Percentiles rank a stretch among this genome's conserved stretches.
Conservation (phyloP, 2,113 vertebrate genomes). For the Condylura cristata region DNA sequence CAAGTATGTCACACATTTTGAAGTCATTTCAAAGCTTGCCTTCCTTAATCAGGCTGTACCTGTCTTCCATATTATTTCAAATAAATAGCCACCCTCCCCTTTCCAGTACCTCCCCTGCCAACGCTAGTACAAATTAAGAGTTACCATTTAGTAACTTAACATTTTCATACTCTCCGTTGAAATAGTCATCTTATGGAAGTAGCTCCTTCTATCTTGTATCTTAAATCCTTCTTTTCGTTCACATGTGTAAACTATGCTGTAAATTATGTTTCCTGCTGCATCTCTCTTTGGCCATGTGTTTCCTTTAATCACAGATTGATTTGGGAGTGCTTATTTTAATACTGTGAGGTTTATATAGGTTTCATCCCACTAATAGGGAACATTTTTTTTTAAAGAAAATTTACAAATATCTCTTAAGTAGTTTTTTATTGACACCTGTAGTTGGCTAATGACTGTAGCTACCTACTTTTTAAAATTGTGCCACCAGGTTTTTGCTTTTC, state of each 20-base stretch:
- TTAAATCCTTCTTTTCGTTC: neutral
- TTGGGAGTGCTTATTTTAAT: neutral
- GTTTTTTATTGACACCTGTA: neutral
- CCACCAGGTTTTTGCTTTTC: neutral
- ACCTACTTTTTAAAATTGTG: neutral
- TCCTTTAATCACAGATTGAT: conserved; percentile 14
- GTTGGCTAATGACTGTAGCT: neutral
- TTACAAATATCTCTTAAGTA: neutral
- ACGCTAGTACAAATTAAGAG: conserved; percentile 1
- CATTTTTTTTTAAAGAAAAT: neutral
- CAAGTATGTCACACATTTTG: conserved; percentile 8
- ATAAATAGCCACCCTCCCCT: neutral
- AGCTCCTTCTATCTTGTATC: neutral
- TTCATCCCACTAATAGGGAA: neutral
- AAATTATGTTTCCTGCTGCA: neutral
- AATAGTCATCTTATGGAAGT: conserved; percentile 13
- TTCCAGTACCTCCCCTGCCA: neutral
- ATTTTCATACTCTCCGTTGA: conserved; percentile 11
- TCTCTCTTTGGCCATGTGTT: neutral
- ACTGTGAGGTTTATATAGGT: neutral
- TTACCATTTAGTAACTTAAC: conserved; percentile 1
- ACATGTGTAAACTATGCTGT: neutral
- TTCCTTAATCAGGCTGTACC: neutral
- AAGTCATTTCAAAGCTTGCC: conserved; percentile 44
- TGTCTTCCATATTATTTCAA: neutral